phyloP scores from a whole-genome alignment of 1,140 invertebrate species.

The Eupeodes corollae region DNA sequence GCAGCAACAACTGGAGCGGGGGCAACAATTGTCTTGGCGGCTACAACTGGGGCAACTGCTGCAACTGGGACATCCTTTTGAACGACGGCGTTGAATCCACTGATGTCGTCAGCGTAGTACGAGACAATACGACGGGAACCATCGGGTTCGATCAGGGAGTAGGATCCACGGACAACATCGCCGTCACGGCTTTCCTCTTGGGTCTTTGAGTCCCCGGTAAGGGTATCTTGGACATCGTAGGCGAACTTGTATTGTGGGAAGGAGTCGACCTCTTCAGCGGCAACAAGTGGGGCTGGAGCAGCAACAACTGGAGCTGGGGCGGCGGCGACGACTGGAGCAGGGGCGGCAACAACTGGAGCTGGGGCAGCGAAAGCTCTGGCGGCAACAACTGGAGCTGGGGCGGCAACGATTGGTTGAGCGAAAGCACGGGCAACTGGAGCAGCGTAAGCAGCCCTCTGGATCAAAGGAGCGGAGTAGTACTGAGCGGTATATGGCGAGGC shows the following conservation, averaged over 20 bases:
- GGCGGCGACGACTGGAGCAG: constrained; percentile 8
- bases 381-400: constrained; percentile 24
- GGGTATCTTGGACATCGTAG: constrained; percentile 43
- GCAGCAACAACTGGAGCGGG: constrained; percentile 15
- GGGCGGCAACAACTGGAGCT: constrained; percentile 10
- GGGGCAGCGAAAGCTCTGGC: constrained; percentile 19
- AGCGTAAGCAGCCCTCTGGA: constrained; percentile 10
- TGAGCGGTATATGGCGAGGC: constrained; percentile 8
- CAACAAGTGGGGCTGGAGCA: constrained; percentile 17
- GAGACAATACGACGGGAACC: constrained; percentile 44
- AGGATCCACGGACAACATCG: constrained; percentile 45
- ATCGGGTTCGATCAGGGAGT: constrained; percentile 45
- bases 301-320: constrained; percentile 19
- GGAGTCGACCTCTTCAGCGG: constrained; percentile 38
- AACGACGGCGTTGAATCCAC: constrained; percentile 47
- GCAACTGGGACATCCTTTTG: constrained; percentile 42
- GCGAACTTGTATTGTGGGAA: constrained; percentile 45
- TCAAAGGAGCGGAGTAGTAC: constrained; percentile 10
- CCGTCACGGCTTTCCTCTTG: constrained; percentile 46
- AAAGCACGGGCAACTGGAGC: constrained; percentile 16
- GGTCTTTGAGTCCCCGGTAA: constrained; percentile 46
- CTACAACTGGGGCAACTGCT: constrained; percentile 23
- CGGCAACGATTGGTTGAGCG: constrained; percentile 16
- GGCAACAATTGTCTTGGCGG: constrained; percentile 15
- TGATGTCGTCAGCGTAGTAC: constrained; percentile 44